Evolutionary conservation across 2,113 vertebrate genomes (phyloP).

Genomic region (Tursiops truncatus): DNA sequence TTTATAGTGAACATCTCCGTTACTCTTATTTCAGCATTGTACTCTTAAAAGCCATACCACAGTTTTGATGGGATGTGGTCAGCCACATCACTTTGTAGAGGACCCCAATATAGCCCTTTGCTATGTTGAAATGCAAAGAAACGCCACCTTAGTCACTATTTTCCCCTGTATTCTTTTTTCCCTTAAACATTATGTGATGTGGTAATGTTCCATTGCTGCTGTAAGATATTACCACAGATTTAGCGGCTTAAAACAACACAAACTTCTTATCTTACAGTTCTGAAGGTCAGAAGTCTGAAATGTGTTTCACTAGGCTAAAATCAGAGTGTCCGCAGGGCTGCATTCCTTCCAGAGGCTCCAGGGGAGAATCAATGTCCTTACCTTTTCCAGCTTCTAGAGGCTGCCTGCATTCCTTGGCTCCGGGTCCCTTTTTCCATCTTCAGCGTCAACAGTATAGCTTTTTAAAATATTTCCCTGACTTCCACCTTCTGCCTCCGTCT

Average conservation of each 20-base stretch:
- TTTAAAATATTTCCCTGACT: neutral
- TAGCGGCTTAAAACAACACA: neutral
- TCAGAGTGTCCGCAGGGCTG: neutral
- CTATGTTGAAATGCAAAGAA: neutral
- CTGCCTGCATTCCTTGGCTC: neutral
- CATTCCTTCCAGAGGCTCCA: neutral
- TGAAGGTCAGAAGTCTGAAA: neutral
- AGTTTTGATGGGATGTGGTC: neutral
- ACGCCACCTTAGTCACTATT: neutral
- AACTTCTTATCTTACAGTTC: neutral
- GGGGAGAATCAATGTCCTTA: neutral
- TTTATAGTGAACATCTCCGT: neutral
- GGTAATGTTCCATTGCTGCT: neutral
- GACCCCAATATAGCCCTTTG: neutral
- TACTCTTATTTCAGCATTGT: neutral
- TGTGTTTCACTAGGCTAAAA: neutral
- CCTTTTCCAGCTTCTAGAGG: neutral
- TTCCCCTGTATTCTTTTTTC: neutral
- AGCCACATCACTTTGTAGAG: neutral
- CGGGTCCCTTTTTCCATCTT: neutral
- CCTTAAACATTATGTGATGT: neutral
- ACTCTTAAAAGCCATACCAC: neutral
- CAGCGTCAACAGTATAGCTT: neutral
- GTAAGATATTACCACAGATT: neutral
- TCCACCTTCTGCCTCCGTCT: neutral